Conservation (phyloP, 2,113 vertebrate genomes). For the Plecotus auritus region DNA sequence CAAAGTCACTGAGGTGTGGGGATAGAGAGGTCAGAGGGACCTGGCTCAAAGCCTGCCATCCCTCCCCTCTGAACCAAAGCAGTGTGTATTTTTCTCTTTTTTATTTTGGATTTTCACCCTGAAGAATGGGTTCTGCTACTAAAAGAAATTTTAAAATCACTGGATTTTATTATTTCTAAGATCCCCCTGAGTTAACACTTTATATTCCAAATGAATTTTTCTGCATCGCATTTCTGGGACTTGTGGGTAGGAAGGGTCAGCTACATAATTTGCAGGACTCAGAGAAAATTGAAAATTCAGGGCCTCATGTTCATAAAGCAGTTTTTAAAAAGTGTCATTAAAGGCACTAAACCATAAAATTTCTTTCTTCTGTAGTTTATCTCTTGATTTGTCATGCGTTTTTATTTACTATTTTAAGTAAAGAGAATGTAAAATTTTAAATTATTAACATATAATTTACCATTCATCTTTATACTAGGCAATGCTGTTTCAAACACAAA, state of each 20-base stretch:
- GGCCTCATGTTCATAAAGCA: not conserved
- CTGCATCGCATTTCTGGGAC: not conserved
- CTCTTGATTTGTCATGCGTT: not conserved
- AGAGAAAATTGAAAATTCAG: not conserved
- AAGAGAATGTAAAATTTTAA: not conserved
- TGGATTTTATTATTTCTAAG: not conserved
- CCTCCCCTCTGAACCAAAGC: not conserved
- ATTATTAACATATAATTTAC: not conserved
- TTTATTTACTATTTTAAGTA: not conserved
- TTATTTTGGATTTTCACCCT: not conserved
- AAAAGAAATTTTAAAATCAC: not conserved
- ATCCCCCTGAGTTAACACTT: not conserved
- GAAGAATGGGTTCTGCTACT: not conserved
- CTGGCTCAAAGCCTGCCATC: not conserved
- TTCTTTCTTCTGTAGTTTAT: not conserved
- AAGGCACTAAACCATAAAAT: not conserved
- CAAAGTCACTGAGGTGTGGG: not conserved
- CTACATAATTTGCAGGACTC: not conserved
- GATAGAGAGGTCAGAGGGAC: not conserved
- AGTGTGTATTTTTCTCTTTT: not conserved
- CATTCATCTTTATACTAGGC: not conserved
- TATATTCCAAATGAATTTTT: not conserved
- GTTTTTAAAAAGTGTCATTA: not conserved
- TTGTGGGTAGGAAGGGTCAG: not conserved
- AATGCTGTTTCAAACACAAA: constrained; percentile 5